phyloP scores from a whole-genome alignment of 2,888 invertebrate genomes.

The Parnassius orleans region DNA sequence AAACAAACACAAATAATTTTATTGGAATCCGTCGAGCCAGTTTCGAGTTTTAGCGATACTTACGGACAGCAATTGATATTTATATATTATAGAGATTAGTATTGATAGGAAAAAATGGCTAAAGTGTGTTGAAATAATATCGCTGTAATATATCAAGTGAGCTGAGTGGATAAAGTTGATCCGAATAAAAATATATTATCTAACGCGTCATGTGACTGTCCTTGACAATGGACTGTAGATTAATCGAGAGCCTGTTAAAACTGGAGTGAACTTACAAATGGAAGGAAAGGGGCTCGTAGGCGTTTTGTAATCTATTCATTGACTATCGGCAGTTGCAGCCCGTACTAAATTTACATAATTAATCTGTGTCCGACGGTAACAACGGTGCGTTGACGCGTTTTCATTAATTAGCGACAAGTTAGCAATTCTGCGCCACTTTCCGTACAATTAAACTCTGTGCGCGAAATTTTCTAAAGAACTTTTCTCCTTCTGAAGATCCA shows the following conservation, averaged over 20 bases:
- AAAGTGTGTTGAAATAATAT: too few species aligned
- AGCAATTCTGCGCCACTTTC: slow-evolving; percentile 36
- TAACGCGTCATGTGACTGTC: slow-evolving; percentile 12
- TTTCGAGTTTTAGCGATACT: too few species aligned
- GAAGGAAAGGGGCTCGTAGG: slow-evolving; percentile 34
- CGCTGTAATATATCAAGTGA: too few species aligned
- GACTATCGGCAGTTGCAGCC: slow-evolving; percentile 55
- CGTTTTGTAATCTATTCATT: slow-evolving; percentile 52
- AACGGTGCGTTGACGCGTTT: slow-evolving; percentile 45
- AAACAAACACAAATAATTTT: too few species aligned
- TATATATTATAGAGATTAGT: too few species aligned
- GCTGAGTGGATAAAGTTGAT: too few species aligned
- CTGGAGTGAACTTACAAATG: slow-evolving; percentile 42
- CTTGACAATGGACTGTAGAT: slow-evolving; percentile 44
- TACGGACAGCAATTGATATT: too few species aligned
- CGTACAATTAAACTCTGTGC: slow-evolving; percentile 27
- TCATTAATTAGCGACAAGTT: slow-evolving; percentile 51
- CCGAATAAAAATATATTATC: too few species aligned
- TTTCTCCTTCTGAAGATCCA: slow-evolving; percentile 1
- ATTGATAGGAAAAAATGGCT: too few species aligned
- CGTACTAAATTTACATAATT: slow-evolving; percentile 65
- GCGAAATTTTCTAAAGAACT: slow-evolving; percentile 17
- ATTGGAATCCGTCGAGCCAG: too few species aligned
- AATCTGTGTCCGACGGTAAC: slow-evolving; percentile 52
- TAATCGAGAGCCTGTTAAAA: slow-evolving; percentile 47